Base-by-base conservation (phyloP, 2,888 invertebrate species). In the Drosophila peninsularis region DNA sequence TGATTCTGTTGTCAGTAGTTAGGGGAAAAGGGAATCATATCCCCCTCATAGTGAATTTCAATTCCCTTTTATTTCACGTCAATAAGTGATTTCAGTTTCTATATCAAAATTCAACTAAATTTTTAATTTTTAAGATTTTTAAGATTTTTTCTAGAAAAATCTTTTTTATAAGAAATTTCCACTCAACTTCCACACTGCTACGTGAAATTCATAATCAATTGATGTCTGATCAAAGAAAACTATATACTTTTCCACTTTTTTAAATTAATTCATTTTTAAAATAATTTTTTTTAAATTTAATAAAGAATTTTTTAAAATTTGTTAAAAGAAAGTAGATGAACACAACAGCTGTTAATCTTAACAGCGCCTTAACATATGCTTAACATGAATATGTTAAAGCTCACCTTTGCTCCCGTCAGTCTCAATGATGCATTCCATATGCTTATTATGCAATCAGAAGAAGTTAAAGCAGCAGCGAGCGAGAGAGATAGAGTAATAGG, bases 381-480 rank as follows among this genome's bases (percentile, higher is more conserved):
- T 54, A 54, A 41, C 54, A 41, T 54, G 0, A 3, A 3, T 19
- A 14, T 54, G 27, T 19, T 30, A 30, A 30, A 7, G 27, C 27
- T 30, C 27, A 30, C 6, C 27, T 30, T 30, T 30, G 27, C 7
- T 6, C 5, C 27, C 7, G 27, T 7, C 2, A 53, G 19, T 17
- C 11, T 17, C 5, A 7, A 5, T 5, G 3, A 19, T 32, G 30
- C 30, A 41, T 14, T 30, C 5, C 14, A 19, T 5, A 5, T 54
- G 30, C 53, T 54, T 30, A 30, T 54, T 27, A 54, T 54, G 54
- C 54, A 54, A 41, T 41, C 50, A 36, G 36, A 3, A 21, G 36
- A 11, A 36, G 11, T 5, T 36, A 7, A 2, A 37, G 13, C 5
- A 52, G 37, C 5, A 17, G 37, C 4, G 27, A 17, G 13, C 0